Percentiles rank a stretch among this genome's conserved stretches.
phyloP scores from a whole-genome alignment of 2,113 vertebrate species.

The Paraplagusia blochii region DNA sequence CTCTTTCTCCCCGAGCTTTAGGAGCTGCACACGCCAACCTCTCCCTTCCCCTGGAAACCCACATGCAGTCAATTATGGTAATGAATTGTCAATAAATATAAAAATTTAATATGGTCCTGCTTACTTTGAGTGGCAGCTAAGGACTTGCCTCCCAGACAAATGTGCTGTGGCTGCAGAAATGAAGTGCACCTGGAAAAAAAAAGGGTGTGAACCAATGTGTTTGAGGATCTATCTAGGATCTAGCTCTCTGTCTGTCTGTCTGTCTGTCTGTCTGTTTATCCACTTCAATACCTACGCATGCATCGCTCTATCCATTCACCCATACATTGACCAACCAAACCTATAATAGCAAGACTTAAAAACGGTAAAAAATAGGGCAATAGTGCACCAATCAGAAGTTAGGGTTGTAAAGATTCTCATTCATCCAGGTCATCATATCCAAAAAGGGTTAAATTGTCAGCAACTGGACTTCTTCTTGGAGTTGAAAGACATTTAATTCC shows the following conservation, averaged over 20 bases:
- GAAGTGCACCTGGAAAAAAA: conserved; percentile 88
- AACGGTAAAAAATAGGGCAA: too few relatives aligned
- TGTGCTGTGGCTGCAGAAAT: conserved; percentile 93
- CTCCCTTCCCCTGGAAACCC: conserved; percentile 83
- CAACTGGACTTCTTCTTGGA: too few relatives aligned
- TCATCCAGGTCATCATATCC: too few relatives aligned
- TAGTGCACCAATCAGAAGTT: too few relatives aligned
- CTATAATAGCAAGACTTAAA: too few relatives aligned
- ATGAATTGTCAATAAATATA: conserved; percentile 99
- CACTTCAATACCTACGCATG: not conserved
- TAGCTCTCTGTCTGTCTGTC: conserved; percentile 13
- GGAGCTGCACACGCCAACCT: conserved; percentile 75
- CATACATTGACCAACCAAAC: not conserved
- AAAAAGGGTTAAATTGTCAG: too few relatives aligned
- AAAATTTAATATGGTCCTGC: conserved; percentile 96
- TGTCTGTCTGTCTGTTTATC: conserved; percentile 13
- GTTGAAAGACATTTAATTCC: too few relatives aligned
- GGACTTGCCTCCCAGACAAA: conserved; percentile 95
- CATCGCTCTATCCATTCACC: not conserved
- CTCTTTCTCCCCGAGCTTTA: conserved; percentile 78
- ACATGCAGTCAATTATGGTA: conserved; percentile 99
- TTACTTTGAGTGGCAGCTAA: conserved; percentile 94
- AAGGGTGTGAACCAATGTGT: conserved; percentile 27
- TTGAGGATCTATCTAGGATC: not conserved
- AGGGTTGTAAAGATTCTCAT: too few relatives aligned